Evolutionary conservation across 2,797 vertebrate genomes (phyloP).

Genomic region (Todus mexicanus): DNA sequence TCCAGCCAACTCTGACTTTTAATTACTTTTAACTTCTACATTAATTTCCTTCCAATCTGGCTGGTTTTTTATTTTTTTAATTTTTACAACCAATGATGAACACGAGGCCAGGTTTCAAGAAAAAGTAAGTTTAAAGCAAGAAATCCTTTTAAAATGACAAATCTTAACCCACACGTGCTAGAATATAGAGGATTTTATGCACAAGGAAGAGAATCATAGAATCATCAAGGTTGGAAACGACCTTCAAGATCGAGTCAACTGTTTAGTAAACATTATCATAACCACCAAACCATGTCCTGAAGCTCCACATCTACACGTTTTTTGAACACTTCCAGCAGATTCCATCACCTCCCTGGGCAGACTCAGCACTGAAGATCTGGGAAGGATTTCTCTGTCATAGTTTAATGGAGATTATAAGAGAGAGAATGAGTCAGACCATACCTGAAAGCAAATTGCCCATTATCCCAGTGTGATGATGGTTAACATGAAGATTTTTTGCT

Average conservation of each 20-base stretch:
- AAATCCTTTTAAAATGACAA: neutral
- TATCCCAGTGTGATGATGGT: neutral
- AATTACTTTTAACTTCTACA: constrained; percentile 37
- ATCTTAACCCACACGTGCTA: neutral
- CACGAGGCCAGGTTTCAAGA: neutral
- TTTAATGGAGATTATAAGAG: neutral
- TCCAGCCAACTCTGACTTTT: constrained; percentile 49
- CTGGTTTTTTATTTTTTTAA: neutral
- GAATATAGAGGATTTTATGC: neutral
- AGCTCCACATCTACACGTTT: too few relatives aligned
- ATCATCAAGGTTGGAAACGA: too few relatives aligned
- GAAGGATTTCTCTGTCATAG: neutral
- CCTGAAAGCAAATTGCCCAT: neutral
- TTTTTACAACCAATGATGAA: neutral
- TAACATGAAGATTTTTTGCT: neutral
- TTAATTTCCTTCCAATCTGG: constrained; percentile 38
- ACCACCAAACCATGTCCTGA: too few relatives aligned
- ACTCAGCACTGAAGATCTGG: neutral
- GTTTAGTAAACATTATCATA: too few relatives aligned
- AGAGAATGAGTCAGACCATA: neutral
- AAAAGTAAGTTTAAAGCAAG: neutral
- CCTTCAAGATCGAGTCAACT: too few relatives aligned
- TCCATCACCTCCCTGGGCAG: too few relatives aligned
- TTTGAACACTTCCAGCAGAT: too few relatives aligned
- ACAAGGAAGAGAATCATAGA: neutral